Evolutionary conservation across 1,140 invertebrate genomes (phyloP).

Genomic region (Aphelinus atriplicis): DNA sequence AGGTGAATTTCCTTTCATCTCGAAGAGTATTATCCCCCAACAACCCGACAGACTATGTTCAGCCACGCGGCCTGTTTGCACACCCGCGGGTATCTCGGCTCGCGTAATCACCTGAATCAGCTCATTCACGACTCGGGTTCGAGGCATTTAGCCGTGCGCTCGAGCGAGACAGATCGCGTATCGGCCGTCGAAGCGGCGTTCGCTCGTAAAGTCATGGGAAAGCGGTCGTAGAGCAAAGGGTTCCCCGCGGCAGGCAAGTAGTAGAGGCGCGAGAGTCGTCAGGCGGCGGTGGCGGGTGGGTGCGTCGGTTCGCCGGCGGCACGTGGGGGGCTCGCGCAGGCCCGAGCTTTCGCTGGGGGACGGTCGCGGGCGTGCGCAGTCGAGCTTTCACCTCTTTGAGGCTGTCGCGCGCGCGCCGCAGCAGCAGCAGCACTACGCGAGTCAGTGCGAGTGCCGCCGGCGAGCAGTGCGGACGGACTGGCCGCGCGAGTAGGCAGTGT

Average conservation of each 20-base stretch:
- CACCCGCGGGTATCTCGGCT: too few species aligned
- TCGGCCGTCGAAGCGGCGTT: too few species aligned
- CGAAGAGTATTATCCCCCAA: too few species aligned
- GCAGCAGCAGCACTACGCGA: slow-evolving; percentile 55
- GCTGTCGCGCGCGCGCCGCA: slow-evolving; percentile 19
- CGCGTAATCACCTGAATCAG: too few species aligned
- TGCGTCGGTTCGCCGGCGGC: slow-evolving; percentile 11
- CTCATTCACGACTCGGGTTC: too few species aligned
- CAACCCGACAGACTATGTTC: too few species aligned
- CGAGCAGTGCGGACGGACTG: slow-evolving; percentile 54
- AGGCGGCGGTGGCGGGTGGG: slow-evolving; percentile 37
- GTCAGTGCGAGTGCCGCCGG: slow-evolving; percentile 65
- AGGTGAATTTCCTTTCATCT: too few species aligned
- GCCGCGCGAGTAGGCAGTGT: neutral
- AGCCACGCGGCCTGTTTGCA: too few species aligned
- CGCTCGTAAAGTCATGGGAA: too few species aligned
- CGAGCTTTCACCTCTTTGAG: slow-evolving; percentile 35
- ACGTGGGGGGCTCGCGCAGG: slow-evolving; percentile 20
- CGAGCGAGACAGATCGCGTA: too few species aligned
- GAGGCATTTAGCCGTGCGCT: too few species aligned
- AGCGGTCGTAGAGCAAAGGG: too few species aligned
- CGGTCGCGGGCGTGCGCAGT: slow-evolving; percentile 31
- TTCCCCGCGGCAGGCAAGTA: slow-evolving; percentile 25
- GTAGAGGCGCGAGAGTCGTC: slow-evolving; percentile 37
- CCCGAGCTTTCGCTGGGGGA: slow-evolving; percentile 9